Percentiles rank a stretch among this genome's conserved stretches.
These are phyloP conservation scores for Caenorhabditis sp. DNA, from an alignment of 2,888 invertebrate species.

Conservation along the genomic window DNA sequence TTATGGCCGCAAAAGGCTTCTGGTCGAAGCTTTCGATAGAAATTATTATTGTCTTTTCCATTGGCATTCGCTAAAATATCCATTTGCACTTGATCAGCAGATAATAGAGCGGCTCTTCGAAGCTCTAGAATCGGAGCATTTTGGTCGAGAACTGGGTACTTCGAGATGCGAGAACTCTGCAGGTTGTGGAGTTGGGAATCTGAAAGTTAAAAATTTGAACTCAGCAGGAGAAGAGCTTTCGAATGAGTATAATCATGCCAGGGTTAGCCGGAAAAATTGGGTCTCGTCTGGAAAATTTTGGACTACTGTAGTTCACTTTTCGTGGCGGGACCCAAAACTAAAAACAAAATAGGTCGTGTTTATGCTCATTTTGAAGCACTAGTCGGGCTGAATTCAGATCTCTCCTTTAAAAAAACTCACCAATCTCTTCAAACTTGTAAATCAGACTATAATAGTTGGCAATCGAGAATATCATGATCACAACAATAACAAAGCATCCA, in stretches of 20 bases:
- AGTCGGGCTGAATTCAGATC: no score
- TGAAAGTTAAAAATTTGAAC: not conserved
- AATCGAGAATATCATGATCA: constrained; percentile 39
- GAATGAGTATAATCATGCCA: no score
- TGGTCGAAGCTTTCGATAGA: constrained; percentile 13
- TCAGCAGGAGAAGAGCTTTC: no score
- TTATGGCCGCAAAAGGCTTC: constrained; percentile 52
- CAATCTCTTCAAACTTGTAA: constrained; percentile 11
- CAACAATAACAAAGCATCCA: constrained; percentile 6
- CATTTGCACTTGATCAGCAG: constrained; percentile 12
- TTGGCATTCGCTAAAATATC: constrained; percentile 16
- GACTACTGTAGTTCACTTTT: no score
- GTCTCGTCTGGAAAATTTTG: not conserved
- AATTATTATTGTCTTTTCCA: constrained; percentile 32
- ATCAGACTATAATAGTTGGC: constrained; percentile 33
- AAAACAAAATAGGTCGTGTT: no score
- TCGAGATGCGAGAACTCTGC: not conserved
- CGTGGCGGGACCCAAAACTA: not conserved
- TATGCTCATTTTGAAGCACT: no score
- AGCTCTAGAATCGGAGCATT: constrained; percentile 18
- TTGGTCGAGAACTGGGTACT: not conserved
- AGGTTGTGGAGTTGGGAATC: not conserved
- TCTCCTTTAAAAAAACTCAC: constrained; percentile 10
- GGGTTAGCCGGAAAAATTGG: no score
- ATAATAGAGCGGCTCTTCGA: constrained; percentile 26